These are phyloP conservation scores for Megaustenia siamemsis DNA, from an alignment of 2,888 invertebrate species.

Conservation along the genomic window DNA sequence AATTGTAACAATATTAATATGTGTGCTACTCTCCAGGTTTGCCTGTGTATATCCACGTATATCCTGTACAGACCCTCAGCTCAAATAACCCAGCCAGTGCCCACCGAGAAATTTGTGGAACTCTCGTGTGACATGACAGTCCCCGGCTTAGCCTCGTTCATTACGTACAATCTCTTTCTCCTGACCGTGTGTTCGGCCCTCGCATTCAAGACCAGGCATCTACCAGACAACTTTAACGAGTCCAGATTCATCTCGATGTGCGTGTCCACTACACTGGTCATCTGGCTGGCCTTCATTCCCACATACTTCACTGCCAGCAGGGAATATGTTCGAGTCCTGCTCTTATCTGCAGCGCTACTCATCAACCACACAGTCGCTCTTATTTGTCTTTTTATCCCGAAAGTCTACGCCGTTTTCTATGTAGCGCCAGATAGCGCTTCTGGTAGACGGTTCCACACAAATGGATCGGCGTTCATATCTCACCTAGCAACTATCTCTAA, in stretches of 20 bases:
- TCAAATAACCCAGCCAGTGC: conserved; percentile 52
- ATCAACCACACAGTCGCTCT: conserved; percentile 63
- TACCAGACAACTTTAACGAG: conserved; percentile 76
- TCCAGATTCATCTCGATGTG: conserved; percentile 71
- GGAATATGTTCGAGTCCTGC: conserved; percentile 57
- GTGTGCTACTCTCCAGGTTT: conserved; percentile 25
- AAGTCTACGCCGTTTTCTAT: conserved; percentile 61
- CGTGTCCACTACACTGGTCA: conserved; percentile 71
- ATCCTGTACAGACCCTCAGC: conserved; percentile 35
- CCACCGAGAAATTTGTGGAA: conserved; percentile 65
- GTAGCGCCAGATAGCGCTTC: conserved; percentile 23
- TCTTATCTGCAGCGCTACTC: conserved; percentile 60
- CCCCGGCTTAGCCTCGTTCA: conserved; percentile 63
- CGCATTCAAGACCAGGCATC: conserved; percentile 73
- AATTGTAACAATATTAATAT: neutral
- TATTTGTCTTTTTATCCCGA: conserved; percentile 62
- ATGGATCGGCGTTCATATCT: neutral
- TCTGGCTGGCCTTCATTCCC: conserved; percentile 72
- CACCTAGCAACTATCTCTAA: neutral
- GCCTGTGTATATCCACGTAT: conserved; percentile 17
- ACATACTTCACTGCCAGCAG: conserved; percentile 66
- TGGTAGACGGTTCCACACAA: conserved; percentile 20
- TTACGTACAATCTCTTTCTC: conserved; percentile 70
- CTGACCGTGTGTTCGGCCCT: conserved; percentile 68
- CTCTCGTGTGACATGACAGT: conserved; percentile 64